Percentiles rank a stretch among this genome's conserved stretches.
Evolutionary conservation across 1,140 invertebrate genomes (phyloP).

Genomic region (Bombus soroeensis): DNA sequence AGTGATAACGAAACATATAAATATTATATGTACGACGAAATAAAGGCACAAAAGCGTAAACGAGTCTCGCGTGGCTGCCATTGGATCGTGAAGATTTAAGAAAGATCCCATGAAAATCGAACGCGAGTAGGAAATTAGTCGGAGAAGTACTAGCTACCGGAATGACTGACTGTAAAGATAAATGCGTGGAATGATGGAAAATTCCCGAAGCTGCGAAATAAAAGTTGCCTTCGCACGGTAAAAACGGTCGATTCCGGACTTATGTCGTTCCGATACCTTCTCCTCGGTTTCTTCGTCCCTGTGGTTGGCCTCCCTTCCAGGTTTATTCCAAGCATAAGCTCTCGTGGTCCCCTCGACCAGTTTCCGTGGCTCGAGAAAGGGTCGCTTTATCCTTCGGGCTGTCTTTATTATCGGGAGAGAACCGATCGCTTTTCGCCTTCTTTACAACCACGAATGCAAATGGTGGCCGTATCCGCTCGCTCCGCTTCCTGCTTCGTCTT

Average conservation of each 20-base stretch:
- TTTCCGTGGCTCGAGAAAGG: slow-evolving; percentile 35
- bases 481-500: slow-evolving; percentile 65
- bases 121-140: slow-evolving; percentile 78
- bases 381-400: slow-evolving; percentile 62
- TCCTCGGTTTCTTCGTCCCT: slow-evolving; percentile 34
- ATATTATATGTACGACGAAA: slow-evolving; percentile 74
- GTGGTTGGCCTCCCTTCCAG: slow-evolving; percentile 50
- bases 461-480: slow-evolving; percentile 74
- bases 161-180: slow-evolving; percentile 71
- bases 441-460: slow-evolving; percentile 79
- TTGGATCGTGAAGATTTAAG: slow-evolving; percentile 65
- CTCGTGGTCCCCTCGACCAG: slow-evolving; percentile 38
- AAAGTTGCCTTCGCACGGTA: slow-evolving; percentile 22
- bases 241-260: slow-evolving; percentile 7
- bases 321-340: slow-evolving; percentile 77
- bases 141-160: slow-evolving; percentile 13
- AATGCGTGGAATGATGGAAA: slow-evolving; percentile 52
- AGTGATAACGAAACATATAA: slow-evolving; percentile 79
- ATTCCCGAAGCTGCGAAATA: slow-evolving; percentile 60
- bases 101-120: slow-evolving; percentile 76
- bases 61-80: slow-evolving; percentile 66
- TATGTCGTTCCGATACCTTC: slow-evolving; percentile 30
- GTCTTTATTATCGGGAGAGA: slow-evolving; percentile 70
- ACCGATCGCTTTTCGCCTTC: slow-evolving; percentile 73
- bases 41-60: slow-evolving; percentile 60